Evolutionary conservation across 2,888 invertebrate species (phyloP).

Genomic region (Sceliomorpha sp.): DNA sequence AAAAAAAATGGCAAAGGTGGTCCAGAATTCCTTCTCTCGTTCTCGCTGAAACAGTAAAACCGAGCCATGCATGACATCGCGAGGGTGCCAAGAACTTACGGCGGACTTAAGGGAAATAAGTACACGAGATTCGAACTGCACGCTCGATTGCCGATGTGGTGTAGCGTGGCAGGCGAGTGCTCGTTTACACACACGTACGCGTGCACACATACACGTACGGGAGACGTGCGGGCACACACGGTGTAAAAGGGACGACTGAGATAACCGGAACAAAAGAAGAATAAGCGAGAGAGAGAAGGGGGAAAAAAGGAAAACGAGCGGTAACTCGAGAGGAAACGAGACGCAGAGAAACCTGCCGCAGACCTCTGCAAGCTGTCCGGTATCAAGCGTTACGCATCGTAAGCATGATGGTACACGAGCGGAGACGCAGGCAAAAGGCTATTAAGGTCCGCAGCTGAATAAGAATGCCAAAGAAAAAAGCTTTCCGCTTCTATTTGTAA

Average conservation of each 20-base stretch:
- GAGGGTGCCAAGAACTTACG: slow-evolving; percentile 28
- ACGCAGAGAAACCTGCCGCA: slow-evolving; percentile 20
- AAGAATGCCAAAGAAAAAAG: slow-evolving; percentile 23
- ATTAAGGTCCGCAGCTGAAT: slow-evolving; percentile 42
- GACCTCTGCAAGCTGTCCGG: slow-evolving; percentile 30
- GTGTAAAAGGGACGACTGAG: slow-evolving; percentile 24
- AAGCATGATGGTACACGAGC: slow-evolving; percentile 21
- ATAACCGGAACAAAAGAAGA: slow-evolving; percentile 35
- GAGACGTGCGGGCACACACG: slow-evolving; percentile 16
- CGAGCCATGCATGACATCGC: not conserved
- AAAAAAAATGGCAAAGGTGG: no score
- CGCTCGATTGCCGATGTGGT: slow-evolving; percentile 61
- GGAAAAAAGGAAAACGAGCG: not conserved
- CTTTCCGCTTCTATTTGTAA: no score
- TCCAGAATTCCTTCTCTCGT: no score
- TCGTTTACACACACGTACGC: slow-evolving; percentile 13
- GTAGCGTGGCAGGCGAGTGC: slow-evolving; percentile 38
- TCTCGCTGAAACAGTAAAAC: not conserved
- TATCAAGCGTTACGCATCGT: slow-evolving; percentile 39
- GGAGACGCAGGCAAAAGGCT: slow-evolving; percentile 25
- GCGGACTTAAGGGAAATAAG: slow-evolving; percentile 44
- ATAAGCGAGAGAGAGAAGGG: slow-evolving; percentile 13
- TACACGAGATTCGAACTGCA: slow-evolving; percentile 50
- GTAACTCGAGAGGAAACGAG: not conserved
- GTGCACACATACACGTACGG: slow-evolving; percentile 9